Evolutionary conservation across 1,140 invertebrate genomes (phyloP), one percentile per base, ranked within the genome.

Genomic region (Acromyrmex echinatior): DNA sequence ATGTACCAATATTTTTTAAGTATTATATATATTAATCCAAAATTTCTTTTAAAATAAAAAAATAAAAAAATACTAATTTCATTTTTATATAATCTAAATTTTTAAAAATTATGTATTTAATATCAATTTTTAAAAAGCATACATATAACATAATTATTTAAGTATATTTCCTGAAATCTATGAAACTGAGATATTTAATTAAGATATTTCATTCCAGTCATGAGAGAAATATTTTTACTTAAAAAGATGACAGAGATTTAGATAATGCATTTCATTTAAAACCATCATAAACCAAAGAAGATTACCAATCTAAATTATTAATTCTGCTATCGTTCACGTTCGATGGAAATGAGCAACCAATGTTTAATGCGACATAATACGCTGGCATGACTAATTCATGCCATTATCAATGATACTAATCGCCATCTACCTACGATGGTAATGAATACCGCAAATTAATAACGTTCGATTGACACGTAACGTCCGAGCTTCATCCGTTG

Each of bases 361-460:
- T 84, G 80, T 84, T 84, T 84, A 84, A 84, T 74, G 70, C 80
- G 80, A 84, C 70, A 76, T 84, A 84, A 76, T 76, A 76, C 56
- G 56, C 53, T 66, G 56, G 80, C 80, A 84, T 84, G 70, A 84
- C 80, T 84, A 84, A 84, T 84, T 76, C 45, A 56, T 84, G 70
- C 70, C 70, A 63, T 84, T 84, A 76, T 84, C 70, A 74, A 62
- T 58, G 80, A 84, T 73, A 62, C 62, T 79, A 79, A 79, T 86
- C 82, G 60, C 82, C 49, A 68, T 79, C 73, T 84, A 84, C 74
- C 70, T 84, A 35, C 70, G 70, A 84, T 56, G 70, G 60, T 84
- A 86, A 79, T 86, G 82, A 77, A 79, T 79, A 77, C 80, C 63
- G 79, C 78, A 86, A 78, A 90, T 87, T 89, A 82, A 90, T 82